Evolutionary conservation across 2,113 vertebrate species (phyloP).

Genomic region (Coptodon bakossiorum): DNA sequence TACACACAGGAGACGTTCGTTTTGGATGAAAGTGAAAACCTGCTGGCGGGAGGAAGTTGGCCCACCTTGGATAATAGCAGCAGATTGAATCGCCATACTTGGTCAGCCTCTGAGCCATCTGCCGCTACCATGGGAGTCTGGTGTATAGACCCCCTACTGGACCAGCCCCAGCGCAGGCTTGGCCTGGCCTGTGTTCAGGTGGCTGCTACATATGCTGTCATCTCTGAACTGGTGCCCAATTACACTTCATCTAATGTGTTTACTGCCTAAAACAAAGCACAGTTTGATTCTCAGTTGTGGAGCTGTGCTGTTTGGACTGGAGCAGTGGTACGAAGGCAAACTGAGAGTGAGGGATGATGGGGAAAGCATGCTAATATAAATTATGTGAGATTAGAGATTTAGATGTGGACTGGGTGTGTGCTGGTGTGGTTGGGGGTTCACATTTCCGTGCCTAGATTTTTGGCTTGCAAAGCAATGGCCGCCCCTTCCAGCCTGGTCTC

Average conservation of each 20-base stretch:
- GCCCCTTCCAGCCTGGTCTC: not conserved
- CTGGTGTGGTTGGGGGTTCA: not conserved
- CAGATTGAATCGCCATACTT: slow-evolving; percentile 64
- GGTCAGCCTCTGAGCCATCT: slow-evolving; percentile 64
- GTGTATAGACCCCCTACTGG: slow-evolving; percentile 24
- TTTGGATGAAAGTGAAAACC: slow-evolving; percentile 36
- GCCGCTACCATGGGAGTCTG: slow-evolving; percentile 53
- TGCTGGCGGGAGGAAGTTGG: slow-evolving; percentile 53
- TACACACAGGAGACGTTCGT: not conserved
- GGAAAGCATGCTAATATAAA: not conserved
- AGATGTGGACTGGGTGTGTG: not conserved
- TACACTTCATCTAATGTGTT: slow-evolving; percentile 9
- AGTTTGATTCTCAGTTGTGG: not conserved
- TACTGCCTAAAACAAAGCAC: slow-evolving; percentile 6
- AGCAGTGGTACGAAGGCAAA: not conserved
- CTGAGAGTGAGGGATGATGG: not conserved
- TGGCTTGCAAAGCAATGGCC: not conserved
- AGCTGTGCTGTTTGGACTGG: not conserved
- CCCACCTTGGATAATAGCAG: slow-evolving; percentile 59
- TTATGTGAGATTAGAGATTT: not conserved
- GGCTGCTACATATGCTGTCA: slow-evolving; percentile 38
- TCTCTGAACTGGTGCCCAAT: slow-evolving; percentile 32
- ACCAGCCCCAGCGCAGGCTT: not conserved
- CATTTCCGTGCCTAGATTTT: not conserved
- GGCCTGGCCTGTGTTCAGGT: slow-evolving; percentile 43